phyloP scores from a whole-genome alignment of 2,888 invertebrate genomes.

The Drosophila siamana region DNA sequence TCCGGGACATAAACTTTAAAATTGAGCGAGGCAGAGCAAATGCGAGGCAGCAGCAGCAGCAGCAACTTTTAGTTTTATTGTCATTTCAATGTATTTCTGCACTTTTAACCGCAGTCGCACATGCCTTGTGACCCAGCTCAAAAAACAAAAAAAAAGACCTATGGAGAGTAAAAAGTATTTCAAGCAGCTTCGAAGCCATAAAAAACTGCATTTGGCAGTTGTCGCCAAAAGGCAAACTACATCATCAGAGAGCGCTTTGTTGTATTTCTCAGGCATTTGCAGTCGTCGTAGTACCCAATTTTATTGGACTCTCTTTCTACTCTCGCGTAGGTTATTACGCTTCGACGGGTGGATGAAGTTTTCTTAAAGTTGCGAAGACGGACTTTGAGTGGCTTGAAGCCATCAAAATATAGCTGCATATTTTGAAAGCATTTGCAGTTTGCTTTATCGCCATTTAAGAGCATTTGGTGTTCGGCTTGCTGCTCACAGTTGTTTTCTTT shows the following conservation, averaged over 20 bases:
- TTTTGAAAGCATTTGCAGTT: background rate
- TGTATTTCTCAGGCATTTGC: conserved; percentile 27
- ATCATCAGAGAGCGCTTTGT: conserved; percentile 49
- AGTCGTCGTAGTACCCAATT: conserved; percentile 20
- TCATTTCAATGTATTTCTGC: conserved; percentile 82
- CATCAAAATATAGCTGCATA: background rate
- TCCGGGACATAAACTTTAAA: conserved; percentile 72
- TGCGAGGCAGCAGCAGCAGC: conserved; percentile 49
- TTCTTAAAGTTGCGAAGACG: background rate
- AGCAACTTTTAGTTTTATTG: conserved; percentile 80
- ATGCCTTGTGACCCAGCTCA: conserved; percentile 64
- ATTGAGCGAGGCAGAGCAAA: conserved; percentile 52
- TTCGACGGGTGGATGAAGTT: background rate
- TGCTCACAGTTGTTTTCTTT: background rate
- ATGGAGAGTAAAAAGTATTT: conserved; percentile 58
- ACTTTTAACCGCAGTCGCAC: conserved; percentile 79
- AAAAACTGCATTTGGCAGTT: conserved; percentile 81
- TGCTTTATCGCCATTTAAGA: background rate
- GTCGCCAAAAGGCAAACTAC: conserved; percentile 68
- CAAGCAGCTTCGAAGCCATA: conserved; percentile 77
- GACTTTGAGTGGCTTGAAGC: background rate
- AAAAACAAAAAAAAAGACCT: conserved; percentile 31
- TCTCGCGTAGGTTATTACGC: conserved; percentile 10
- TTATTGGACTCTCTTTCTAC: conserved; percentile 10
- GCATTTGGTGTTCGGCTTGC: conserved; percentile 13